Base-by-base conservation (phyloP, 2,888 invertebrate species). In the Pyrrhia umbra region DNA sequence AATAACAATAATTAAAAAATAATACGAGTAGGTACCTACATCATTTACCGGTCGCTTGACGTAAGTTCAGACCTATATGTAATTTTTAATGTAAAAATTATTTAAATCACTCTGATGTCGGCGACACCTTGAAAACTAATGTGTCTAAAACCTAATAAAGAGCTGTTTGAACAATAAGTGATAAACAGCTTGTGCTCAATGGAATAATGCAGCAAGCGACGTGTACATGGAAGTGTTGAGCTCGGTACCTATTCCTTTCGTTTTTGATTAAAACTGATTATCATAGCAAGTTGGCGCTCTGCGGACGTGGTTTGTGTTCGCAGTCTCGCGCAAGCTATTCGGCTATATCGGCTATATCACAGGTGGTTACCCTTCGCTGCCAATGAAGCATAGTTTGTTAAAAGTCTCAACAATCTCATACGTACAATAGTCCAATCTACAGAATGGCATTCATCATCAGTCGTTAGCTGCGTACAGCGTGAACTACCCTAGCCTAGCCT, bases 41-140 rank as follows among this genome's bases (percentile, higher is more conserved):
- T 68, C 37, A 62, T 61, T 68, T 58, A 73, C 71, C 73, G 61
- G 46, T 55, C 56, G 21, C 56, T 43, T 80, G 80, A 80, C 78
- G 80, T 68, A 78, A 42, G 54, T 45, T 27, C 39, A 2, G 42
- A 71, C 76, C 42, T 21, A 64, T 74, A 54, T 46, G 78, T 70
- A 59, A 49, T 51, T 51, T 57, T 61, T 66, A 64, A 79, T 79
- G 79, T 43, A 75, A 65, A 75, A 69, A 79, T 75, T 79, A 79
- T 79, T 77, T 61, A 77, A 79, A 79, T 77, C 13, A 54, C 50
- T 49, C 37, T 61, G 55, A 34, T 57, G 68, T 15, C 63, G 51
- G 52, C 54, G 43, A 74, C 66, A 62, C 78, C 69, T 75, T 80
- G 73, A 69, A 70, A 78, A 37, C 56, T 66, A 78, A 80, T 78